phyloP scores from a whole-genome alignment of 2,113 vertebrate species.

The Sprattus sprattus region DNA sequence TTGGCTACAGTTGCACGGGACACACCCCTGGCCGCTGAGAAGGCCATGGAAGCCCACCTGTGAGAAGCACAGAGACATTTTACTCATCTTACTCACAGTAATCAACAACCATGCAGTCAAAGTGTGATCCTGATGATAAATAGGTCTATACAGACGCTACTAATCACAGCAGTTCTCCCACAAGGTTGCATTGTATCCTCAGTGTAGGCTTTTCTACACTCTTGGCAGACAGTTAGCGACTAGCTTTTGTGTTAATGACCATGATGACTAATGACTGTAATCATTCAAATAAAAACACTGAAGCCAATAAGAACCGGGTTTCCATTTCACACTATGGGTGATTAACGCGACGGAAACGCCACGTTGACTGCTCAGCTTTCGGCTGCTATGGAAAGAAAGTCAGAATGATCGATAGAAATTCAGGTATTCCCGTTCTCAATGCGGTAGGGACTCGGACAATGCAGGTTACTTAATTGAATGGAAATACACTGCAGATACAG shows the following conservation, averaged over 20 bases:
- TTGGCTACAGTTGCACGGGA: constrained; percentile 78
- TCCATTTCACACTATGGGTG: background rate
- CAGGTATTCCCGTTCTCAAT: background rate
- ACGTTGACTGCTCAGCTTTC: background rate
- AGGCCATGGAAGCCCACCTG: constrained; percentile 83
- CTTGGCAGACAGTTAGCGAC: background rate
- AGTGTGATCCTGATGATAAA: background rate
- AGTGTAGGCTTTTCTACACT: background rate
- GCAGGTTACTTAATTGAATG: background rate
- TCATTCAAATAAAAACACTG: background rate
- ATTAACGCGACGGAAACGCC: background rate
- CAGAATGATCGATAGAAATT: background rate
- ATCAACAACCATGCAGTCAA: background rate
- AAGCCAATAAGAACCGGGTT: background rate
- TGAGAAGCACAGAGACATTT: constrained; percentile 55
- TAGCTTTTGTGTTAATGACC: background rate
- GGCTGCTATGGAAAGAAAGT: background rate
- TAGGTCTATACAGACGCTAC: background rate
- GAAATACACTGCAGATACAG: background rate
- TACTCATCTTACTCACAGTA: background rate
- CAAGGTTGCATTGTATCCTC: background rate
- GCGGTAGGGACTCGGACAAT: background rate
- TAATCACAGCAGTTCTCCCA: background rate
- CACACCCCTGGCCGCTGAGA: constrained; percentile 71
- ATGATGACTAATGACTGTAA: background rate